Evolutionary conservation across 2,888 invertebrate genomes (phyloP).

Genomic region (Ferdinandea cuprea): DNA sequence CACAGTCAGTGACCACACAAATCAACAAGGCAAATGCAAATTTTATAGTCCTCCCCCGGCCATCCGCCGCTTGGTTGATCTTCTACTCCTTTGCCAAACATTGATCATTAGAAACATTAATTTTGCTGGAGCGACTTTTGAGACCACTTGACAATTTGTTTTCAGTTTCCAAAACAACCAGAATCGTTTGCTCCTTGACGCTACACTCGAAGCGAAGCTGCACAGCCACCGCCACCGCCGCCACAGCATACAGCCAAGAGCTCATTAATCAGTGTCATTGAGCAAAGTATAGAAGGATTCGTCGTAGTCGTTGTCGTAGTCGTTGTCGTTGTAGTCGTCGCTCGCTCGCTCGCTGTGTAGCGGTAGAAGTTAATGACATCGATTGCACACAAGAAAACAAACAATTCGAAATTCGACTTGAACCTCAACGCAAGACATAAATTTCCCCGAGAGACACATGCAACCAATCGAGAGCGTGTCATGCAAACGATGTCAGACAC

Average conservation of each 20-base stretch:
- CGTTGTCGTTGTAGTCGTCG: conserved; percentile 50
- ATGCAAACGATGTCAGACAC: conserved; percentile 60
- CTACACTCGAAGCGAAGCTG: conserved; percentile 27
- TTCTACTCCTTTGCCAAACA: conserved; percentile 16
- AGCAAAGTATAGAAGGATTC: conserved; percentile 70
- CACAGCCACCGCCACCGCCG: background rate
- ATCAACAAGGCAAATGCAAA: conserved; percentile 53
- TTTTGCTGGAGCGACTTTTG: conserved; percentile 70
- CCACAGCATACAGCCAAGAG: conserved; percentile 25
- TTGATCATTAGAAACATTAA: conserved; percentile 74
- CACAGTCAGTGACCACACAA: conserved; percentile 65
- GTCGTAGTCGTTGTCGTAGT: conserved; percentile 54
- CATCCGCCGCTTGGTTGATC: background rate
- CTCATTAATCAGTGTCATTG: conserved; percentile 74
- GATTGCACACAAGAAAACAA: conserved; percentile 58
- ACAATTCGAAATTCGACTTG: conserved; percentile 40
- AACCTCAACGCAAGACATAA: conserved; percentile 60
- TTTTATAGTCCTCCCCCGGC: background rate
- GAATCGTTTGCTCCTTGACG: conserved; percentile 62
- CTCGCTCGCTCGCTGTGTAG: no score
- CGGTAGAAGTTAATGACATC: conserved; percentile 73
- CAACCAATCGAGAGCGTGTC: conserved; percentile 47
- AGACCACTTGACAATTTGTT: conserved; percentile 75
- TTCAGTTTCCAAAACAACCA: conserved; percentile 66
- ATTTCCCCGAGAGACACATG: conserved; percentile 48